Conservation (phyloP, 2,888 invertebrate species). For the Caenorhabditis zanzibari region DNA sequence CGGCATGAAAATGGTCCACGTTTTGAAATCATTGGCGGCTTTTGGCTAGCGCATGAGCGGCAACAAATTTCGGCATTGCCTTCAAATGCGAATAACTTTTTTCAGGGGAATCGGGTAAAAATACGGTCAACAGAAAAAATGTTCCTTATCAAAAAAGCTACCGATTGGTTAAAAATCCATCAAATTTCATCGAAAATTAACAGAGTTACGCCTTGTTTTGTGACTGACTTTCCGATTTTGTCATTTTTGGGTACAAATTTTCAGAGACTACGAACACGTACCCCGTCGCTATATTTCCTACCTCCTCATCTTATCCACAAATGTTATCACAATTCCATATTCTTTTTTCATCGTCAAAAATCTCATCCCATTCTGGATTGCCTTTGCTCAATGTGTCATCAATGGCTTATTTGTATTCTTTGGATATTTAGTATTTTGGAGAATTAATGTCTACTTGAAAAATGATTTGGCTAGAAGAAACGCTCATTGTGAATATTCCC, state of each 20-base stretch:
- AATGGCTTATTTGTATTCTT: constrained; percentile 23
- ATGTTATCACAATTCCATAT: constrained; percentile 31
- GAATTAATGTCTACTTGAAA: constrained; percentile 10
- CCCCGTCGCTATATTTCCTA: constrained; percentile 28
- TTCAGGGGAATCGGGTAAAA: too few relatives aligned
- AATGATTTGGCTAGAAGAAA: background rate
- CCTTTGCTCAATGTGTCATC: constrained; percentile 35
- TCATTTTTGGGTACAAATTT: too few relatives aligned
- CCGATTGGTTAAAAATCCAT: too few relatives aligned
- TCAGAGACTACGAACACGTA: constrained; percentile 33
- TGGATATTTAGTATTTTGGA: constrained; percentile 24
- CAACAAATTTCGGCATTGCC: too few relatives aligned
- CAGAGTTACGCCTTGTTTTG: too few relatives aligned
- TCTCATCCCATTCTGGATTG: constrained; percentile 28
- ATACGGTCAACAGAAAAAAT: too few relatives aligned
- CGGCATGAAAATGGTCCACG: too few relatives aligned
- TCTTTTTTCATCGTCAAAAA: constrained; percentile 22
- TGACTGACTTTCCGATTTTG: too few relatives aligned
- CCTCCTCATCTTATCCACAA: constrained; percentile 17
- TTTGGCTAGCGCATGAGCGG: too few relatives aligned
- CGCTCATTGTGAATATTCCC: background rate
- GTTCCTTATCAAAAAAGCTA: too few relatives aligned
- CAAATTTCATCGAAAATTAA: background rate
- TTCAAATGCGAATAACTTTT: too few relatives aligned
- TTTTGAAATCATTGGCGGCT: too few relatives aligned